Conservation (phyloP, 2,888 invertebrate genomes). For the Himalopsyche anomala region DNA sequence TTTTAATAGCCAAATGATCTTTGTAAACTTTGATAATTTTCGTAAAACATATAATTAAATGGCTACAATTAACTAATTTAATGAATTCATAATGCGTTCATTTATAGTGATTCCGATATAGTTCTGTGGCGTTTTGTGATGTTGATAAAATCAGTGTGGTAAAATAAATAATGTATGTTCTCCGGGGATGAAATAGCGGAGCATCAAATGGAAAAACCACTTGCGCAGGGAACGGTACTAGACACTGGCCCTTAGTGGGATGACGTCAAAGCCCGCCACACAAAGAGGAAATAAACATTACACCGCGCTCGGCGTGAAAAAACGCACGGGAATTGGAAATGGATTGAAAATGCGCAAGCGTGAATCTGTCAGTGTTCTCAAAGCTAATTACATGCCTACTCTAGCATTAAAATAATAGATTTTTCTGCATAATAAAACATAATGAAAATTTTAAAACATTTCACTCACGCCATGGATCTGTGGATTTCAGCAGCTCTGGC, state of each 20-base stretch:
- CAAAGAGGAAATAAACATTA: conserved; percentile 56
- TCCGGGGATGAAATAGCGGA: conserved; percentile 5
- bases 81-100: no score
- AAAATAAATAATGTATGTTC: no score
- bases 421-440: no score
- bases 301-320: conserved; percentile 41
- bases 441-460: no score
- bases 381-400: not conserved
- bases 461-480: conserved; percentile 88
- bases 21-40: no score
- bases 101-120: no score
- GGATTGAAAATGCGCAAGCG: conserved; percentile 44
- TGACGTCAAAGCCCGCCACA: conserved; percentile 52
- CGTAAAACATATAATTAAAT: no score
- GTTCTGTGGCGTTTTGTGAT: no score
- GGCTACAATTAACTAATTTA: no score
- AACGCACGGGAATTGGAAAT: conserved; percentile 45
- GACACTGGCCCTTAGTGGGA: conserved; percentile 45
- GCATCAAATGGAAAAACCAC: conserved; percentile 2
- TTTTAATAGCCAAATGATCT: no score
- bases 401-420: no score
- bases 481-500: conserved; percentile 91
- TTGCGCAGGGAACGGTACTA: not conserved
- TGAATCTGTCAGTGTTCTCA: conserved; percentile 16
- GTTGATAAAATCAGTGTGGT: no score